Evolutionary conservation across 2,797 vertebrate species (phyloP).

Genomic region (Gobionotothen gibberifrons): DNA sequence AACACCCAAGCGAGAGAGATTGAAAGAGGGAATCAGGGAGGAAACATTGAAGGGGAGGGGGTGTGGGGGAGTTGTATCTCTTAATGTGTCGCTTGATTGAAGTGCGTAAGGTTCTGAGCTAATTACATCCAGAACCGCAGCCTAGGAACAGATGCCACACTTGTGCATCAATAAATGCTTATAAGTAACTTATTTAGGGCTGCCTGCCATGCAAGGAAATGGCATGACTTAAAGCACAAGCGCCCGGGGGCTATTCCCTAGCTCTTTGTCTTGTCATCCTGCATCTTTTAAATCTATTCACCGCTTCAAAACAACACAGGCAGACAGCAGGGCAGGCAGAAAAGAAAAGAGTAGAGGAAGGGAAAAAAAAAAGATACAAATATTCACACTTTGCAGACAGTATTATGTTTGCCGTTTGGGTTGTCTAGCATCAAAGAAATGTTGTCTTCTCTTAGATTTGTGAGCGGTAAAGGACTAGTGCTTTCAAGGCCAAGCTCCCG

Average conservation of each 20-base stretch:
- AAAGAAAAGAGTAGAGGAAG: slow-evolving; percentile 47
- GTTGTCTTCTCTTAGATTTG: slow-evolving; percentile 75
- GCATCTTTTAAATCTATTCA: slow-evolving; percentile 88
- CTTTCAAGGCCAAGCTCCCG: slow-evolving; percentile 73
- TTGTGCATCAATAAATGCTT: slow-evolving; percentile 89
- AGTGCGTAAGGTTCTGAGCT: slow-evolving; percentile 83
- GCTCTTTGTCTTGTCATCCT: slow-evolving; percentile 89
- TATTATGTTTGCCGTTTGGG: slow-evolving; percentile 79
- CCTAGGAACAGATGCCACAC: slow-evolving; percentile 86
- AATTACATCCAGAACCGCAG: slow-evolving; percentile 83
- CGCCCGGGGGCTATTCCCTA: slow-evolving; percentile 78
- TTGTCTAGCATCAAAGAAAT: slow-evolving; percentile 78
- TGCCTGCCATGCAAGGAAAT: slow-evolving; percentile 88
- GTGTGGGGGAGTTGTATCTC: slow-evolving; percentile 54
- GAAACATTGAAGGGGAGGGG: slow-evolving; percentile 47
- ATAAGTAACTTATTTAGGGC: slow-evolving; percentile 89
- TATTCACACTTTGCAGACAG: slow-evolving; percentile 83
- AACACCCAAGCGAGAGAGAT: slow-evolving; percentile 70
- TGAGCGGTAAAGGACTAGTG: slow-evolving; percentile 69
- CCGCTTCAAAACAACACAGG: slow-evolving; percentile 83
- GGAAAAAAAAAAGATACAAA: slow-evolving; percentile 77
- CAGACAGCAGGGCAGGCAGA: slow-evolving; percentile 81
- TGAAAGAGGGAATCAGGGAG: slow-evolving; percentile 65
- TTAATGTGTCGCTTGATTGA: slow-evolving; percentile 84
- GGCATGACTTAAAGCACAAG: slow-evolving; percentile 86